These are phyloP conservation scores for Tolmerus cingulatus DNA, from an alignment of 2,888 invertebrate species.

Conservation along the genomic window DNA sequence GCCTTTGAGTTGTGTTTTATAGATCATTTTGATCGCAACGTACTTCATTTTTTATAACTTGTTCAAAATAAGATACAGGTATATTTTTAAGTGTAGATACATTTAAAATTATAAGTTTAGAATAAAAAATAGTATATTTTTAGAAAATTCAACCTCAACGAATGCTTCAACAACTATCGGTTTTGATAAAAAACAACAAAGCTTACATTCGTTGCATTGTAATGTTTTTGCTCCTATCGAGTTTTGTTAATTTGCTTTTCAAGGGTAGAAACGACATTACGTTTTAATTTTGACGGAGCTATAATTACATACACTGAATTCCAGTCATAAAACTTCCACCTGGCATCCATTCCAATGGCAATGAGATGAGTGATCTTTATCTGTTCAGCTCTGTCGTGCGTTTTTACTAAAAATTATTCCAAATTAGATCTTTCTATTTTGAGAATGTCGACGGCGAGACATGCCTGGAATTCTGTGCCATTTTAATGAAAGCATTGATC, in stretches of 20 bases:
- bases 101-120: neutral
- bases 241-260: neutral
- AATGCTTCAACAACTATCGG: too few species aligned
- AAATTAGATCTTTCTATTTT: neutral
- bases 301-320: neutral
- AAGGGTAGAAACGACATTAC: too few species aligned
- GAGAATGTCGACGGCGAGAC: neutral
- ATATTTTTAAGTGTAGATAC: neutral
- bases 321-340: neutral
- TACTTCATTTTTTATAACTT: neutral
- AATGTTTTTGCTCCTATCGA: neutral
- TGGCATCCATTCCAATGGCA: neutral
- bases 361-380: neutral
- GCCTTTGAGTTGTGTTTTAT: neutral
- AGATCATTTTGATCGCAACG: neutral
- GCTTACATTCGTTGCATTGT: neutral
- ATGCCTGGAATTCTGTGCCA: neutral
- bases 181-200: too few species aligned
- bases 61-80: too few species aligned
- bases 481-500: neutral
- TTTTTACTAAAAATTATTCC: neutral
- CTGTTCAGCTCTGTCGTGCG: neutral
- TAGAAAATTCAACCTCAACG: neutral
- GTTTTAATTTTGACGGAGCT: neutral
- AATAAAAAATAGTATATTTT: neutral